Evolutionary conservation across 2,888 invertebrate genomes (phyloP), one percentile per base, ranked within the genome.

Genomic region (Sisyra terminalis): DNA sequence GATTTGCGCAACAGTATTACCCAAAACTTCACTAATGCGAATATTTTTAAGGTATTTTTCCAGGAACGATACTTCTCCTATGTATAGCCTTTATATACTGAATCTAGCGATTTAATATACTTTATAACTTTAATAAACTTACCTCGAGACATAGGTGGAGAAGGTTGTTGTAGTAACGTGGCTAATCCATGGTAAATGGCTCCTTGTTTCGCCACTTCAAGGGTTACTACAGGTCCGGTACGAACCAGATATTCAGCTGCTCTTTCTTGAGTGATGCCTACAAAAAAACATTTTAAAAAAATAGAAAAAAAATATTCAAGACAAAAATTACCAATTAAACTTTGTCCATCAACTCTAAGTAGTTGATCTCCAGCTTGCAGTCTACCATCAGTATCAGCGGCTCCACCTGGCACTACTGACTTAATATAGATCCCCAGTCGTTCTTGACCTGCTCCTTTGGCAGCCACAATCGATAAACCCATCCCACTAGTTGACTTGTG

Each of bases 401-500:
- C 88, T 32, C 89, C 89, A 43, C 88, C 93, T 46, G 90, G 81
- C 31, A 98, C 96, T 18, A 98, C 96, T 14, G 94, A 94, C 67
- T 98, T 98, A 49, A 98, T 93, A 67, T 97, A 98, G 59, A 98
- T 98, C 37, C 98, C 97, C 47, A 92, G 69, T 52, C 89, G 46
- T 44, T 50, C 51, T 44, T 85, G 84, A 3, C 79, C 79, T 40
- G 79, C 75, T 16, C 84, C 84, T 74, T 93, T 93, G 17, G 97
- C 97, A 8, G 97, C 97, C 3, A 98, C 96, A 54, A 98, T 98
- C 57, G 94, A 96, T 52, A 98, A 73, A 9, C 98, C 98, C 85
- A 98, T 94, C 48, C 97, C 96, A 56, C 87, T 90, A 47, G 86
- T 81, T 55, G 90, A 89, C 67, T 97, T 96, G 59, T 89, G 83